Base-by-base conservation (phyloP, 2,113 vertebrate genomes). In the Azemiops feae region DNA sequence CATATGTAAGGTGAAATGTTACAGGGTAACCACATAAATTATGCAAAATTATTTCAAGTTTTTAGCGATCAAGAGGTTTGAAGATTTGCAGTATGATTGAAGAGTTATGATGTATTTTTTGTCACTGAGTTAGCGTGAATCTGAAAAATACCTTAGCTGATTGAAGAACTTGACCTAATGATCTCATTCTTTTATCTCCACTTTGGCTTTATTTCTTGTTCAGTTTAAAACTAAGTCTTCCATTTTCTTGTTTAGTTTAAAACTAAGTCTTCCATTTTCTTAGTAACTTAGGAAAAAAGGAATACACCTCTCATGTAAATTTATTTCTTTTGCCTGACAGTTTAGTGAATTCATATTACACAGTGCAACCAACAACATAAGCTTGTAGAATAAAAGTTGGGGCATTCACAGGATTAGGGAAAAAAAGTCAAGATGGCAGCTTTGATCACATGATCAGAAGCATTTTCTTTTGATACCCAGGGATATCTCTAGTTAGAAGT, bases 141-240 rank as follows among this genome's bases (percentile, higher is more conserved):
- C 94, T 92, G 94, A 95, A 96, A 97, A 96, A 97, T 95, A 96
- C 93, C 94, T 93, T 94, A 95, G 92, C 93, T 97, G 94, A 97
- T 95, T 96, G 94, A 96, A 96, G 95, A 85, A 81, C 92, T 96
- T 97, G 93, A 97, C 94, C 95, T 96, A 92, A 96, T 91, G 95
- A 95, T 96, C 95, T 96, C 94, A 95, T 92, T 95, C 93, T 97
- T 94, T 95, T 94, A 90, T 96, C 91, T 95, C 74, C 96, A 86
- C 64, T 95, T 90, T 93, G 60, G 90, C 96, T 92, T 93, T 95
- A 74, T 95, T 96, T 95, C 95, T 91, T 89, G 91, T 92, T 91
- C 90, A 96, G 89, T 95, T 92, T 95, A 95, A 88, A 90, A 87
- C 93, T 95, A 95, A 89, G 23, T 95, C 96, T 95, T 94, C 30